These are phyloP conservation scores for Hymenopus coronatus DNA, from an alignment of 2,888 invertebrate genomes.

Conservation along the genomic window DNA sequence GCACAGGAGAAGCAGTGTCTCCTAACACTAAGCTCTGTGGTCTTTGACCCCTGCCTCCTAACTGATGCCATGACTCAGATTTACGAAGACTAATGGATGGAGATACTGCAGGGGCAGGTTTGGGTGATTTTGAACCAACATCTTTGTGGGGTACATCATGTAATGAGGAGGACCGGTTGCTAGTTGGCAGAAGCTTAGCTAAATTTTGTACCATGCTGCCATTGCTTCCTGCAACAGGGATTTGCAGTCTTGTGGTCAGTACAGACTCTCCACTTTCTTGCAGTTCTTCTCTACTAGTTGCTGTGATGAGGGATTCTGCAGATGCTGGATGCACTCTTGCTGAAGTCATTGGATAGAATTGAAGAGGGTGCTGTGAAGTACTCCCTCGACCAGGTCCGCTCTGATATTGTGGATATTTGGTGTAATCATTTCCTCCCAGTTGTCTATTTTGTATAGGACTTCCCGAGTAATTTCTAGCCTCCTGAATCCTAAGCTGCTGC, in stretches of 20 bases:
- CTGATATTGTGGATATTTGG: background rate
- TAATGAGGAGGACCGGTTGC: conserved; percentile 8
- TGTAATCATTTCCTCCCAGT: background rate
- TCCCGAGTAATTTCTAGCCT: background rate
- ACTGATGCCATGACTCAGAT: conserved; percentile 35
- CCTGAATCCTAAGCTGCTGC: conserved; percentile 5
- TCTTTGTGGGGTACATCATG: conserved; percentile 13
- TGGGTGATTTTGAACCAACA: conserved; percentile 36
- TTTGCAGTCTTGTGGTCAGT: conserved; percentile 48
- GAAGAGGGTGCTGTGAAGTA: background rate
- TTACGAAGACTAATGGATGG: conserved; percentile 26
- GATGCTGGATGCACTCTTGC: conserved; percentile 30
- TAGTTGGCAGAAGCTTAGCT: background rate
- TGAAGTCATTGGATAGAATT: background rate
- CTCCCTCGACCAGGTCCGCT: background rate
- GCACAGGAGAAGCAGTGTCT: conserved; percentile 33
- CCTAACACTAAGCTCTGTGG: conserved; percentile 39
- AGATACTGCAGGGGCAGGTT: conserved; percentile 26
- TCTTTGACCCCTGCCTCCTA: conserved; percentile 49
- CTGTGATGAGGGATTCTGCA: conserved; percentile 31
- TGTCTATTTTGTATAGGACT: background rate
- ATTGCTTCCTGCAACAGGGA: conserved; percentile 41
- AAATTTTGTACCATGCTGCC: conserved; percentile 5
- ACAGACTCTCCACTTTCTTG: conserved; percentile 46
- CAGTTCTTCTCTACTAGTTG: conserved; percentile 31